Conservation (phyloP, 2,113 vertebrate species). For the Etheostoma spectabile region DNA sequence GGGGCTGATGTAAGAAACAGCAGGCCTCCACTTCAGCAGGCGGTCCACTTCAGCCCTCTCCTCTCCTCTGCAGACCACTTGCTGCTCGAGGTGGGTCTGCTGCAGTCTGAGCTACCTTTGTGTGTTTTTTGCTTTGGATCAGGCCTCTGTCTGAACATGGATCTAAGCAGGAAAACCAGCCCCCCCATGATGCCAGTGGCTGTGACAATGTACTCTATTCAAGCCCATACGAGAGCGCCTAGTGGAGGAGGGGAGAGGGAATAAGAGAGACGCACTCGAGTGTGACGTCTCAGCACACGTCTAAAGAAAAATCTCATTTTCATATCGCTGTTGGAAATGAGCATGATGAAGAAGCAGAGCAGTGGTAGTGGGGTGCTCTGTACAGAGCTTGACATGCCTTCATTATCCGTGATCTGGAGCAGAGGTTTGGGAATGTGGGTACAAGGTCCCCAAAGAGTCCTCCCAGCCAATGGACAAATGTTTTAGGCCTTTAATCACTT, state of each 20-base stretch:
- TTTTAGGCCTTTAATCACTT: no score
- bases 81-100: neutral
- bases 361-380: neutral
- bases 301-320: neutral
- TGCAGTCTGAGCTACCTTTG: neutral
- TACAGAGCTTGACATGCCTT: neutral
- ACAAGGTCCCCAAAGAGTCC: neutral
- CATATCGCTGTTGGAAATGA: neutral
- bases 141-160: neutral
- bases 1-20: constrained; percentile 42
- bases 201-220: constrained; percentile 1
- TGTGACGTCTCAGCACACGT: neutral
- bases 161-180: constrained; percentile 2
- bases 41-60: constrained; percentile 25
- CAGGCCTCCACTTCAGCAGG: constrained; percentile 18
- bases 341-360: neutral
- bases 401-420: neutral
- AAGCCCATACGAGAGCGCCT: neutral
- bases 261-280: neutral
- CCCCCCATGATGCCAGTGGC: neutral
- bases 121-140: neutral
- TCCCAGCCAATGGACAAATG: neutral
- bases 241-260: neutral
- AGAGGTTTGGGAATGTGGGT: neutral
- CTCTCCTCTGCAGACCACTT: constrained; percentile 9